Evolutionary conservation across 1,140 invertebrate genomes (phyloP).

Genomic region (Muscidifurax raptorellus): DNA sequence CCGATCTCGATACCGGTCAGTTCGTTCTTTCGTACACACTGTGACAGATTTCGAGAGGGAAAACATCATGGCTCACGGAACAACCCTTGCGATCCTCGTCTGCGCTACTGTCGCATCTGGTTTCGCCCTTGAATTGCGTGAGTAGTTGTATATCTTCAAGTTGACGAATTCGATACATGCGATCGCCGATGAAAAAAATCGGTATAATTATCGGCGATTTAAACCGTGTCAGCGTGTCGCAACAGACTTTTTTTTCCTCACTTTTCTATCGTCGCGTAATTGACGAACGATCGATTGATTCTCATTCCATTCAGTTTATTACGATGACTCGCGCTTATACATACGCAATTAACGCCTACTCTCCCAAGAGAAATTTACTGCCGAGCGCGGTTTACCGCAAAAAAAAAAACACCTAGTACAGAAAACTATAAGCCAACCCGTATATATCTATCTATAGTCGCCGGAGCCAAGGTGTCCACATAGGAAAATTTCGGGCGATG

Average conservation of each 20-base stretch:
- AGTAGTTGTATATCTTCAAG: constrained; percentile 57
- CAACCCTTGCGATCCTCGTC: not conserved
- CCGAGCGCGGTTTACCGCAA: not conserved
- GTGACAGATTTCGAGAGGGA: not conserved
- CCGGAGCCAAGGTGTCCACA: no score
- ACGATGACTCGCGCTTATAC: no score
- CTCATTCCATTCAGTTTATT: no score
- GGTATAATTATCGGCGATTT: not conserved
- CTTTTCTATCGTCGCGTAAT: not conserved
- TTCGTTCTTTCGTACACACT: not conserved
- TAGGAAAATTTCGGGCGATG: no score
- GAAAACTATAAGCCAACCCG: not conserved
- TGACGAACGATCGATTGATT: not conserved
- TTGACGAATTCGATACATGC: no score
- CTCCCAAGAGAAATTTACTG: no score
- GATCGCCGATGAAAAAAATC: no score
- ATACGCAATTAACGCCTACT: no score
- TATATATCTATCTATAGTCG: no score
- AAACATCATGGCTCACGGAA: not conserved
- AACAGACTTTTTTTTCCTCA: not conserved
- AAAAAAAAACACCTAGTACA: not conserved
- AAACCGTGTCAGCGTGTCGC: not conserved
- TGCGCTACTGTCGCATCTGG: not conserved
- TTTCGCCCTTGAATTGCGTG: constrained; percentile 61
- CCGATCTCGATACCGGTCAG: not conserved